These are phyloP conservation scores for Mellivora capensis DNA, from an alignment of 2,113 vertebrate species.

Conservation along the genomic window DNA sequence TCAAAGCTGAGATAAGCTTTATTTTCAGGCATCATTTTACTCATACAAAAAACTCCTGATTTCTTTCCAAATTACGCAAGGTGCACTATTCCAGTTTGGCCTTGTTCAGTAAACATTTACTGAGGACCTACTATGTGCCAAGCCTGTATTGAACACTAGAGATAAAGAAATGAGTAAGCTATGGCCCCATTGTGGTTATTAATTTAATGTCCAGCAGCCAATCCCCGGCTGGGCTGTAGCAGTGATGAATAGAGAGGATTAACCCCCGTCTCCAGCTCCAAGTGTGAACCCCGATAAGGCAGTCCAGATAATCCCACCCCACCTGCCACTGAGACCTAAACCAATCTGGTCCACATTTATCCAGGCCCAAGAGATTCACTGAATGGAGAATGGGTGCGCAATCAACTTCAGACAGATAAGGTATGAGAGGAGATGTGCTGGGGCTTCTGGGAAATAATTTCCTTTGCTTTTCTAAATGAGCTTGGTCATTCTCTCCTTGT, in stretches of 20 bases:
- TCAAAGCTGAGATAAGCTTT: constrained; percentile 15
- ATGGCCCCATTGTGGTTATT: background rate
- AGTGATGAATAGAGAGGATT: background rate
- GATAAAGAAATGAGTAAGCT: background rate
- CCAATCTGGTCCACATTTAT: background rate
- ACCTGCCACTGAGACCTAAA: background rate
- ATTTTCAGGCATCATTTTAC: background rate
- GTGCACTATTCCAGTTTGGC: background rate
- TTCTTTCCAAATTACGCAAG: constrained; percentile 11
- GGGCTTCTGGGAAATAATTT: background rate
- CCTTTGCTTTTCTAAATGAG: background rate
- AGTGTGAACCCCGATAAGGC: background rate
- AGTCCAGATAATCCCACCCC: background rate
- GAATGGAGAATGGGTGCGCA: background rate
- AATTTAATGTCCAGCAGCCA: background rate
- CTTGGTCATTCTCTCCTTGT: background rate
- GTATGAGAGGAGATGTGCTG: background rate
- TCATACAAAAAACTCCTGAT: constrained; percentile 3
- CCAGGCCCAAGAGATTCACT: background rate
- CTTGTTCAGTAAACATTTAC: background rate
- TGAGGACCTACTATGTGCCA: background rate
- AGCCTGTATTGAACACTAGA: background rate
- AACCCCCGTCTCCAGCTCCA: background rate
- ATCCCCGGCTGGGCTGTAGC: background rate
- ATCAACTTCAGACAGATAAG: background rate